phyloP scores from a whole-genome alignment of 2,888 invertebrate species.

The Drosophila phalerata region DNA sequence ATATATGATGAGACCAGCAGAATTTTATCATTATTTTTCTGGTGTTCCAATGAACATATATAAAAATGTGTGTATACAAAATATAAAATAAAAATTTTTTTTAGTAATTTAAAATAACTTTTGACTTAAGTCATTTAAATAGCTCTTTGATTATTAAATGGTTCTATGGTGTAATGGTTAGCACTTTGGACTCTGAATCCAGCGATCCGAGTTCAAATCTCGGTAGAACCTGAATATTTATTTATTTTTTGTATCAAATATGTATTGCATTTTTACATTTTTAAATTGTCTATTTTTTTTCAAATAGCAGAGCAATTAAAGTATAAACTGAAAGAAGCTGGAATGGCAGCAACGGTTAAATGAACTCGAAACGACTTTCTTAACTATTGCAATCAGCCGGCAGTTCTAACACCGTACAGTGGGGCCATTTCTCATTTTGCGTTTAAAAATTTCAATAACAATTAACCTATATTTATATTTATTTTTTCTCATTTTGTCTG shows the following conservation, averaged over 20 bases:
- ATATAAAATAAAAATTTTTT: no score
- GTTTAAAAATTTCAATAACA: no score
- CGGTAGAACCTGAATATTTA: constrained; percentile 84
- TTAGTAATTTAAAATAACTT: not conserved
- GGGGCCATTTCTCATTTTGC: no score
- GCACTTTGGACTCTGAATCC: constrained; percentile 85
- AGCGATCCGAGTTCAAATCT: constrained; percentile 86
- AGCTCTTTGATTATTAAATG: constrained; percentile 12
- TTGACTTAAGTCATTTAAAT: not conserved
- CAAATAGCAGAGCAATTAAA: constrained; percentile 26
- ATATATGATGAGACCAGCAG: not conserved
- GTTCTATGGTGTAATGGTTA: constrained; percentile 85
- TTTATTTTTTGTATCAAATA: not conserved
- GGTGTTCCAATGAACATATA: no score
- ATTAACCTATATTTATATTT: no score
- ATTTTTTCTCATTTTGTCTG: no score
- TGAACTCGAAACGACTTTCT: constrained; percentile 4
- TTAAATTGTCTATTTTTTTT: constrained; percentile 2
- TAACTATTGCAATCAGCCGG: constrained; percentile 36
- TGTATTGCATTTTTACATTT: not conserved
- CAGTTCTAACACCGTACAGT: not conserved
- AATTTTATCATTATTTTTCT: not conserved
- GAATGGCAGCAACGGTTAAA: constrained; percentile 1
- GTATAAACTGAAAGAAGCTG: constrained; percentile 24
- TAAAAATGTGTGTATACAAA: no score